Evolutionary conservation across 53 echinoderm and acorn worm genomes (phyloP), one percentile per base, ranked within the genome.

Genomic region (Actinopyga echinites): DNA sequence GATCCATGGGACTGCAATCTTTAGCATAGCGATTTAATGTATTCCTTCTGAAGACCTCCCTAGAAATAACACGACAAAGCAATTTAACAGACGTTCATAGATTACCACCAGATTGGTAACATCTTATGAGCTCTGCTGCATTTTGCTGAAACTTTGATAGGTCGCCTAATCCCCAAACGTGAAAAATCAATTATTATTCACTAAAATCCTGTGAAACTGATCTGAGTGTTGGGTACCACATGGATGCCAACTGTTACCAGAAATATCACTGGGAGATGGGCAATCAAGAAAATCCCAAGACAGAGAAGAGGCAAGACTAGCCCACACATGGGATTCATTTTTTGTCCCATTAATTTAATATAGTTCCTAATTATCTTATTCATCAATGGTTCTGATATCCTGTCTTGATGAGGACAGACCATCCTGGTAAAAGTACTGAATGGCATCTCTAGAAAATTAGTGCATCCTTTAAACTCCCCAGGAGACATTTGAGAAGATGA

Each of bases 261-360:
- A 40, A 49, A 49, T 49, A 15, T 15, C 17, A 15, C 49, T 49
- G 49, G 21, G 71, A 38, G 69, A 42, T 42, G 71, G 49, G 23
- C 44, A 44, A 71, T 71, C 28, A 71, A 71, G 44, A 6, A 44
- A 71, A 42, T 21, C 42, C 21, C 40, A n/a, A 71, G 71, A 42
- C 44, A 44, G 42, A 42, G 42, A 66, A 3, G 33, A 36, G 2
- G 33, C 1, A 32, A 65, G 36, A 66, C n/a, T 28, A 30, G 42
- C 22, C 28, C 31, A 40, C 71, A 71, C 43, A 42, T 71, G 71
- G 71, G 71, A 71, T 71, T 71, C 40, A 71, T 71, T 44, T 71
- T 44, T 71, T 40, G 71, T 71, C 71, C 42, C 44, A 71, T 71
- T 71, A 71, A 71, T 71, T 71, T 71, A 71, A 71, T 71, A 40